These are phyloP conservation scores for Diadromus collaris DNA, from an alignment of 2,888 invertebrate species.

Conservation along the genomic window DNA sequence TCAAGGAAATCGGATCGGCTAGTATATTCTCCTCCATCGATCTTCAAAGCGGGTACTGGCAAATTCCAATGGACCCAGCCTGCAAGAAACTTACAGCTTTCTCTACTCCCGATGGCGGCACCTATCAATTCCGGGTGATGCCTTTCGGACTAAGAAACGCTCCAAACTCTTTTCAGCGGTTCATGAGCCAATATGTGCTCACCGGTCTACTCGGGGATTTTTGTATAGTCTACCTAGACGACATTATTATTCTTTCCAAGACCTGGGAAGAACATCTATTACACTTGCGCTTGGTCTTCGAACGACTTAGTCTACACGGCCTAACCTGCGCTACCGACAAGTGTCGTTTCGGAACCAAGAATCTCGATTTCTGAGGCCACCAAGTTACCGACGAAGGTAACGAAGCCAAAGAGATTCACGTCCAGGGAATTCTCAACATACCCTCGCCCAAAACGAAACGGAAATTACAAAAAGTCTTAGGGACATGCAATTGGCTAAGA, in stretches of 20 bases:
- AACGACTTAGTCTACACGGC: constrained; percentile 56
- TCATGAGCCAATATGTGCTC: constrained; percentile 66
- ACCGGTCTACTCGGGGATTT: constrained; percentile 57
- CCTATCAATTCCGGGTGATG: constrained; percentile 68
- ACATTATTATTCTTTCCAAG: constrained; percentile 66
- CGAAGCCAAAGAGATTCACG: constrained; percentile 16
- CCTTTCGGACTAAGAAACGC: constrained; percentile 52
- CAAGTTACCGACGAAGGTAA: constrained; percentile 38
- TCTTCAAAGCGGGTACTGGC: constrained; percentile 71
- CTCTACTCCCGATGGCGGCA: constrained; percentile 66
- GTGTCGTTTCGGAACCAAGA: constrained; percentile 53
- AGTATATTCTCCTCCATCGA: constrained; percentile 69
- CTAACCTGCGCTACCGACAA: constrained; percentile 48
- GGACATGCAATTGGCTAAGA: constrained; percentile 19
- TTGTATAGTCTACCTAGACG: constrained; percentile 68
- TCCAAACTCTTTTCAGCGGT: constrained; percentile 68
- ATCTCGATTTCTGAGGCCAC: constrained; percentile 55
- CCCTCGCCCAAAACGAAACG: neutral
- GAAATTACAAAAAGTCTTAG: constrained; percentile 9
- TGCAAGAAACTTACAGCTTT: constrained; percentile 69
- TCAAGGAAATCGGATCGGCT: constrained; percentile 65
- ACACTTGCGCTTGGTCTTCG: constrained; percentile 42
- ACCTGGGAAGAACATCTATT: constrained; percentile 41
- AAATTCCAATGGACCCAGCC: constrained; percentile 65
- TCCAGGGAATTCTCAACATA: neutral